Evolutionary conservation across 2,888 invertebrate genomes (phyloP), one percentile per base, ranked within the genome.

Genomic region (Coelopa pilipes): DNA sequence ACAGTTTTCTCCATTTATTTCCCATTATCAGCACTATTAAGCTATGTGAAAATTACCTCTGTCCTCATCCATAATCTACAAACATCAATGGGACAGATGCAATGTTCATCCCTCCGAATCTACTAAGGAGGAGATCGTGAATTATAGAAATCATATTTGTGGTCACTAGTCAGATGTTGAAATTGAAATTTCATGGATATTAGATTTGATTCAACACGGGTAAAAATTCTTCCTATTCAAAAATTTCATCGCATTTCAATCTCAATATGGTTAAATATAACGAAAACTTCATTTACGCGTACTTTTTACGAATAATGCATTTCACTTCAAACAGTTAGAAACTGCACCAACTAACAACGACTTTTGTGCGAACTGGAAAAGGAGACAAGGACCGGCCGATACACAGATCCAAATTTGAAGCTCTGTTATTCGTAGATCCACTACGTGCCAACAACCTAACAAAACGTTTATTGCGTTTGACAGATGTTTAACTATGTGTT

Each of bases 401-500:
- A 19, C 19, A 21, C 21, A 13, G 57, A 59, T 19, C 19, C 57
- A 59, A 59, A 59, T 9, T 19, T 34, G 34, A 7, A 34, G 34
- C 34, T 59, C 21, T 12, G 57, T 21, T 21, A 59, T 59, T 34
- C 34, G 34, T 4, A 7, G 34, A 34, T 34, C 7, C 46, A n/a
- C 50, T 53, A 50, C n/a, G 19, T 53, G 67, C 21, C 67, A 46
- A 65, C 55, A 34, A 67, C 21, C 17, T 50, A 53, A 67, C n/a
- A n/a, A 50, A 53, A 53, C 53, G 50, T 67, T 67, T 67, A 67
- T 50, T 49, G 21, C 17, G 50, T 34, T 67, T 53, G 50, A 53
- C 67, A 67, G 34, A 67, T 67, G 67, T 53, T 67, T 53, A 34
- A 5, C 50, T 67, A 53, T 24, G 67, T 67, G 65, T 65, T 15